phyloP scores from a whole-genome alignment of 2,797 vertebrate genomes.

The Cossypha polioptera region DNA sequence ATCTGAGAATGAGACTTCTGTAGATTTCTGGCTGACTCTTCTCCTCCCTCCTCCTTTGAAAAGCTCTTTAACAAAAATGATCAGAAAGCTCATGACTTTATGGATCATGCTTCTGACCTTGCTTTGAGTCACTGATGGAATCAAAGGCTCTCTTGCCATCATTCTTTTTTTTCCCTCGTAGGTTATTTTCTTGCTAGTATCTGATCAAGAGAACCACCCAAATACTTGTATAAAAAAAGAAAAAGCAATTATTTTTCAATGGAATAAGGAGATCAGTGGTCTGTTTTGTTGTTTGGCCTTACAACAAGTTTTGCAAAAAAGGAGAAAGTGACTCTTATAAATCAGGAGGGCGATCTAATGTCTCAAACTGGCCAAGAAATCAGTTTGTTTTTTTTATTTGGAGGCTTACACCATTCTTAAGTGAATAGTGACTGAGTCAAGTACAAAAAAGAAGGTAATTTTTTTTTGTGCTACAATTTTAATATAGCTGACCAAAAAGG shows the following conservation, averaged over 20 bases:
- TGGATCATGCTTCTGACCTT: not conserved
- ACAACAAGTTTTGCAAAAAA: not conserved
- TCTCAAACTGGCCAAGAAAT: not conserved
- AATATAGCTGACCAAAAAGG: not conserved
- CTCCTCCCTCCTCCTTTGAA: not conserved
- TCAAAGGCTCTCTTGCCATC: not conserved
- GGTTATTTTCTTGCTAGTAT: not conserved
- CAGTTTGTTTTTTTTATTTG: not conserved
- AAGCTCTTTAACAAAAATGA: not conserved
- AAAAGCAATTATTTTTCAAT: not conserved
- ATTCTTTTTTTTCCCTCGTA: fast-evolving
- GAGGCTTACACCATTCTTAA: not conserved
- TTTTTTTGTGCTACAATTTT: not conserved
- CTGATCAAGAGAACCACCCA: not conserved
- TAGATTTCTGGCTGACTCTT: not conserved
- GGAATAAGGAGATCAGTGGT: not conserved
- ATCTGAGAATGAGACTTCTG: not conserved
- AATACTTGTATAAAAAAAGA: not conserved
- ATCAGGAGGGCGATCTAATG: not conserved
- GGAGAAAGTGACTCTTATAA: not conserved
- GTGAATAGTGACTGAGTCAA: not conserved
- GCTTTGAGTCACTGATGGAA: not conserved
- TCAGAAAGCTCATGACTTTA: not conserved
- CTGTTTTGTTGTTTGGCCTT: not conserved
- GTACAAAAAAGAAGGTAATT: not conserved